Conservation (phyloP, 2,888 invertebrate genomes). For the Epistrophe grossulariae region DNA sequence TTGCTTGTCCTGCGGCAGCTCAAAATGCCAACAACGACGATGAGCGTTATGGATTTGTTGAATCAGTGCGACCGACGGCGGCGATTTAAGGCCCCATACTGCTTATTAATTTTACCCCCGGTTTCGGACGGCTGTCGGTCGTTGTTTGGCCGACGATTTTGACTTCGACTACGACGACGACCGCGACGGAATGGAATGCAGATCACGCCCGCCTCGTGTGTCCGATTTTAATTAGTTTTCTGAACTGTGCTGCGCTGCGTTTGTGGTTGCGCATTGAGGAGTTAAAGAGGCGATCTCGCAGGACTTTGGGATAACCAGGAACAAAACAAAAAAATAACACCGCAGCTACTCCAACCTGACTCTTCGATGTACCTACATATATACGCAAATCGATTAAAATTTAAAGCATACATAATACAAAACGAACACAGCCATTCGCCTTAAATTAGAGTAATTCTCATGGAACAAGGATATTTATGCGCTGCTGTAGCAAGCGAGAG, state of each 20-base stretch:
- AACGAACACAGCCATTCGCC: slow-evolving; percentile 81
- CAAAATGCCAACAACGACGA: slow-evolving; percentile 81
- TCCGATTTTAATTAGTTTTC: slow-evolving; percentile 76
- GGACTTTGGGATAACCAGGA: slow-evolving; percentile 39
- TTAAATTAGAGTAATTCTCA: slow-evolving; percentile 84
- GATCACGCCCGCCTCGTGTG: slow-evolving; percentile 76
- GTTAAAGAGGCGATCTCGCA: slow-evolving; percentile 49
- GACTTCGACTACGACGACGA: neutral
- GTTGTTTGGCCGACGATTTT: slow-evolving; percentile 42
- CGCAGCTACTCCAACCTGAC: neutral
- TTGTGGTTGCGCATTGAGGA: slow-evolving; percentile 58
- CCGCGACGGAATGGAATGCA: slow-evolving; percentile 64
- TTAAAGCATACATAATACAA: slow-evolving; percentile 77
- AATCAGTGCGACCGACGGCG: slow-evolving; percentile 36
- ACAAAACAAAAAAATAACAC: neutral
- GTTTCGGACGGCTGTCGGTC: slow-evolving; percentile 57
- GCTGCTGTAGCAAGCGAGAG: slow-evolving; percentile 51
- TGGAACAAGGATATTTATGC: slow-evolving; percentile 77
- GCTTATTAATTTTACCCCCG: slow-evolving; percentile 72
- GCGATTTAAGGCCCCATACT: slow-evolving; percentile 68
- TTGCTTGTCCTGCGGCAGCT: slow-evolving; percentile 83
- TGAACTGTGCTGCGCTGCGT: slow-evolving; percentile 41
- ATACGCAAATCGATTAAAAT: slow-evolving; percentile 84
- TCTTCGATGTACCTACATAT: slow-evolving; percentile 75
- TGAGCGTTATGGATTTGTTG: slow-evolving; percentile 82